Base-by-base conservation (phyloP, 1,140 invertebrate species). In the Druon quercuslanigerum region DNA sequence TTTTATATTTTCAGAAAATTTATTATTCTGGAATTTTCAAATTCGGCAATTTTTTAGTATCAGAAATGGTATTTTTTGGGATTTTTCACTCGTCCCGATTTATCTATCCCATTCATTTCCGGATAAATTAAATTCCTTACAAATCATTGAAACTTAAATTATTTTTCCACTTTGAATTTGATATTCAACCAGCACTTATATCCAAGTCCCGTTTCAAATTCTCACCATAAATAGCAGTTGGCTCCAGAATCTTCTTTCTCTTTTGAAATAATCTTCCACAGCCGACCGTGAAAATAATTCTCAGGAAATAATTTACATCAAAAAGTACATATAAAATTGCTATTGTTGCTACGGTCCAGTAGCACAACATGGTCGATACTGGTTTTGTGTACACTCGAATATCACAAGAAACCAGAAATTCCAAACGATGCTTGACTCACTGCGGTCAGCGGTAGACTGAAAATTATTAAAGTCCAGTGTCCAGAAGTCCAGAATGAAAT, bases 281-380 rank as follows among this genome's bases (percentile, higher is more conserved):
- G 14, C 88, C 90, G 6, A 96, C 92, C 0, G 94, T 95, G 66
- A 94, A 93, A 6, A 92, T 87, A 52, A 94, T 92, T 76, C 95
- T 92, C 40, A 96, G 81, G 81, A 96, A 96, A 83, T 96, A 96
- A 87, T 96, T 95, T 0, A 96, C 94, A 89, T 96, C 95, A 87
- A 94, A 95, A 51, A 95, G 92, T 16, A 95, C 89, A 83, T 96
- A 96, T 12, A 95, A 87, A n/a, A 96, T 88, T 9, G 93, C 90
- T 60, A 94, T 82, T n/a, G 92, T 78, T 17, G 86, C 81, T 25
- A 91, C 78, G 14, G 86, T 85, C 54, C 88, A 90, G 2, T 83
- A 81, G 51, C 88, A 92, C 19, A 90, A 73, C 91, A 91, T 92
- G 40, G 50, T 82, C 17, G 33, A 46, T 76, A 60, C 16, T 72